phyloP scores from a whole-genome alignment of 2,888 invertebrate species.

The Orthosia gracilis region DNA sequence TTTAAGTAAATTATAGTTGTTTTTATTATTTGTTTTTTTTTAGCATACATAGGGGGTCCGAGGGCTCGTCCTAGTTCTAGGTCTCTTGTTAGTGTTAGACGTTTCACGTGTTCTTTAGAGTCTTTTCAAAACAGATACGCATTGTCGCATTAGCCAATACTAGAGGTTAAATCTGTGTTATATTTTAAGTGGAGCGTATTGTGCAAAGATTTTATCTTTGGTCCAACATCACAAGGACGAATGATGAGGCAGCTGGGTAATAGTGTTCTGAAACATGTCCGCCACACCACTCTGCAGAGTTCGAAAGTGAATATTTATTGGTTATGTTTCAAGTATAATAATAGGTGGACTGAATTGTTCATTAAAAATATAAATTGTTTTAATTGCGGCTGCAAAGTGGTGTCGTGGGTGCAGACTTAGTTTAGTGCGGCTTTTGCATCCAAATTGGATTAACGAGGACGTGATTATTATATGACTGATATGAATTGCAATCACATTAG shows the following conservation, averaged over 20 bases:
- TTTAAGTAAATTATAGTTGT: constrained; percentile 90
- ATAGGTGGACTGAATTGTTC: constrained; percentile 42
- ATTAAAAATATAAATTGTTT: constrained; percentile 52
- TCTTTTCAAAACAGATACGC: constrained; percentile 72
- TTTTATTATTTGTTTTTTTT: constrained; percentile 87
- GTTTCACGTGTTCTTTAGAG: constrained; percentile 80
- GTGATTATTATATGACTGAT: constrained; percentile 58
- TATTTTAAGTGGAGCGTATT: constrained; percentile 75
- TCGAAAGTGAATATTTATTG: constrained; percentile 59
- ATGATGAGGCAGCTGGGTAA: constrained; percentile 71
- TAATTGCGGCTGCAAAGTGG: constrained; percentile 50
- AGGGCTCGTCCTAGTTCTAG: constrained; percentile 77
- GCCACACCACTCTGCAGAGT: constrained; percentile 41
- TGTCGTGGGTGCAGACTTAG: constrained; percentile 45
- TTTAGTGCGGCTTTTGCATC: constrained; percentile 56
- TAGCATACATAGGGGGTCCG: constrained; percentile 79
- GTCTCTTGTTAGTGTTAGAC: constrained; percentile 81
- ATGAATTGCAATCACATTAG: constrained; percentile 66
- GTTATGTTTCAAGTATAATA: constrained; percentile 63
- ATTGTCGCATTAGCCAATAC: constrained; percentile 81
- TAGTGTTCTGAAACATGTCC: constrained; percentile 28
- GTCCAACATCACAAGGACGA: constrained; percentile 74
- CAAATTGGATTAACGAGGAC: constrained; percentile 55
- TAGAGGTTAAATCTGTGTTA: constrained; percentile 83
- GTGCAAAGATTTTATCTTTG: constrained; percentile 63